Conservation (phyloP, 2,888 invertebrate genomes). For the Scaptomyza reducta region DNA sequence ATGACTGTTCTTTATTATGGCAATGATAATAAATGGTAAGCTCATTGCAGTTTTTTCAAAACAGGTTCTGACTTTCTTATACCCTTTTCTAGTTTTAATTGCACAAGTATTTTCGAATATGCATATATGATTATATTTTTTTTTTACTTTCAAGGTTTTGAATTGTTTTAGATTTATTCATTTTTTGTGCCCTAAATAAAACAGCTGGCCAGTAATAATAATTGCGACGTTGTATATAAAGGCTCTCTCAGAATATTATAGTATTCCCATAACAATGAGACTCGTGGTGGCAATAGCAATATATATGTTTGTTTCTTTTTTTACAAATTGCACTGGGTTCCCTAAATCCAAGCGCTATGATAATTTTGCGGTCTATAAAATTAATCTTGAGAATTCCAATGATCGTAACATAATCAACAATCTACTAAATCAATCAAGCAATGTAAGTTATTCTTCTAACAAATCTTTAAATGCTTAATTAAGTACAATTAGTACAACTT, state of each 20-base stretch:
- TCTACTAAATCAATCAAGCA: not conserved
- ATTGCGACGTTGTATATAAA: slow-evolving; percentile 14
- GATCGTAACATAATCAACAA: not conserved
- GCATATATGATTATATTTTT: too few species aligned
- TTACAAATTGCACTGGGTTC: not conserved
- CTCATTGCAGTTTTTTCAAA: not conserved
- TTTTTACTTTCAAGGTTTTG: not conserved
- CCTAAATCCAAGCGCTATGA: not conserved
- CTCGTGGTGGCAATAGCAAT: not conserved
- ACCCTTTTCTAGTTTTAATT: not conserved
- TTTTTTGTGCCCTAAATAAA: slow-evolving; percentile 3
- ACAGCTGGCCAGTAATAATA: slow-evolving; percentile 15
- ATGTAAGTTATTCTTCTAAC: not conserved
- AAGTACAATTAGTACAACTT: not conserved
- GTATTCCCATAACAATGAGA: not conserved
- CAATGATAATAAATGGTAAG: slow-evolving; percentile 6
- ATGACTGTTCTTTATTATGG: slow-evolving; percentile 4
- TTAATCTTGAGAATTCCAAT: not conserved
- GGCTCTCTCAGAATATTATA: not conserved
- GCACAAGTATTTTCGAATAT: not conserved
- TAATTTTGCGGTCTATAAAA: not conserved
- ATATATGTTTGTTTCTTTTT: not conserved
- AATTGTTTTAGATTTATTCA: not conserved
- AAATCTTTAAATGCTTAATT: not conserved
- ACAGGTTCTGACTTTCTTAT: not conserved